These are phyloP conservation scores for Formicarius rufipectus DNA, from an alignment of 2,113 vertebrate species.

Conservation along the genomic window DNA sequence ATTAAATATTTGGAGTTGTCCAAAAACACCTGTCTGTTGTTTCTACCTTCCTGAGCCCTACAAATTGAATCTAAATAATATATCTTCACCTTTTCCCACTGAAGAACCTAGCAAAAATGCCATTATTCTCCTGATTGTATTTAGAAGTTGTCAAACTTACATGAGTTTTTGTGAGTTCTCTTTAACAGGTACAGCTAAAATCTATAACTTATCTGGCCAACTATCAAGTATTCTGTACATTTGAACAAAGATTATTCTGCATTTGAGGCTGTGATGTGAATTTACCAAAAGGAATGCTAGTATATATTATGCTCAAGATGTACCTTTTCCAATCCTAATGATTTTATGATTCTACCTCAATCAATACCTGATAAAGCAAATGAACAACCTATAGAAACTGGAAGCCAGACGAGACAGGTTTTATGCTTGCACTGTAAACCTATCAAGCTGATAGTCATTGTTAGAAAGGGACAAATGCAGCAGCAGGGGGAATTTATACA, in stretches of 20 bases:
- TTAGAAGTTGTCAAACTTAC: background rate
- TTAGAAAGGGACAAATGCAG: background rate
- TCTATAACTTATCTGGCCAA: background rate
- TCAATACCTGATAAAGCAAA: background rate
- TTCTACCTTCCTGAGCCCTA: background rate
- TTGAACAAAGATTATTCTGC: background rate
- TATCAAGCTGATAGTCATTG: background rate
- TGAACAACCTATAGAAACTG: background rate
- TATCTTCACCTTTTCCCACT: background rate
- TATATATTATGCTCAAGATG: background rate
- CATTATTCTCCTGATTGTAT: background rate
- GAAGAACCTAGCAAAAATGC: background rate
- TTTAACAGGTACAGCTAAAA: background rate
- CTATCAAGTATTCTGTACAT: background rate
- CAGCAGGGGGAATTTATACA: background rate
- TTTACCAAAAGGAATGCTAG: background rate
- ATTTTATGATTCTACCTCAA: background rate
- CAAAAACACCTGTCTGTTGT: background rate
- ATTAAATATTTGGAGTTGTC: background rate
- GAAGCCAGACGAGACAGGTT: background rate
- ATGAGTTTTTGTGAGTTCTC: background rate
- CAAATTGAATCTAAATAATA: background rate
- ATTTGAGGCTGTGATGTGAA: background rate
- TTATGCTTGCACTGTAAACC: background rate
- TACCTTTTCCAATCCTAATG: background rate